Evolutionary conservation across 2,797 vertebrate species (phyloP), one percentile per base, ranked within the genome.

Genomic region (Cephalopachus bancanus): DNA sequence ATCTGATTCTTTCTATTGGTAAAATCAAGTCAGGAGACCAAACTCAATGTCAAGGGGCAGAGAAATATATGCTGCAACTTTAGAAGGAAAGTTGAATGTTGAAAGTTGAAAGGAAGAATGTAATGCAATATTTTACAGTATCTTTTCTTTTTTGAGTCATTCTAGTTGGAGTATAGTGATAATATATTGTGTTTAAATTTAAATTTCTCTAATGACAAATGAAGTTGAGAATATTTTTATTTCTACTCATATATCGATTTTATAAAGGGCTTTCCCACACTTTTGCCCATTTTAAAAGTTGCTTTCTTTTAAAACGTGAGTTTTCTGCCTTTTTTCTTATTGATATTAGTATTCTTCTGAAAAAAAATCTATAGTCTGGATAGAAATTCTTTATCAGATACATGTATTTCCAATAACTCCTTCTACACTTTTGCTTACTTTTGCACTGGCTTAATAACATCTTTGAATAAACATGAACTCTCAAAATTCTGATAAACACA

Each of bases 401-500:
- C 3, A 75, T 86, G 24, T 74, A 60, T 81, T 81, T 26, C 14
- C 17, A 74, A 6, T 57, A 86, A 81, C 5, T 67, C 30, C 26
- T 85, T 75, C 26, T 51, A 53, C 3, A 49, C 15, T 26, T 2
- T 91, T 80, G 10, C 51, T 76, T 76, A 57, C 6, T 96, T 96
- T 89, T 65, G 37, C 57, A 74, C 17, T 87, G 24, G 37, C 33
- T 86, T 84, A 76, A 69, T 67, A 4, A 51, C 8, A 75, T 60
- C 30, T 85, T 91, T 57, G 30, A 30, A 69, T 83, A 93, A 95
- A 44, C 2, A 72, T 20, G 57, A 64, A 5, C 79, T 72, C 7
- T 93, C 89, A 91, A 88, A 88, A 71, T 83, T 96, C 88, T 88
- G 57, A 53, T 44, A 49, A 78, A 24, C 74, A 1, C 62, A 71